Evolutionary conservation across 2,113 vertebrate species (phyloP).

Genomic region (Ochotona princeps): DNA sequence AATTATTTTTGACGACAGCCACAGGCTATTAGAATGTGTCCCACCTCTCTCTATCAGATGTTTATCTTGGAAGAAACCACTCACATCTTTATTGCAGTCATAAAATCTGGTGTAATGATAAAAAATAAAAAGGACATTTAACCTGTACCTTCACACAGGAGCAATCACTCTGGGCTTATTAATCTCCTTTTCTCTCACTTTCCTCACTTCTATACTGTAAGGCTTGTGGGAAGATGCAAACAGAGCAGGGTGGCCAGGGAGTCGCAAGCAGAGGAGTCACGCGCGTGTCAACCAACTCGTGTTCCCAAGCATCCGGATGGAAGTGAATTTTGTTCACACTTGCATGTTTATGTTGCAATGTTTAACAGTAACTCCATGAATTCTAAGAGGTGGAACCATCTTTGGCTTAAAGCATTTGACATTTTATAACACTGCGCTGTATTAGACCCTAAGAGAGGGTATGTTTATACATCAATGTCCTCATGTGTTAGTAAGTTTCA

Average conservation of each 20-base stretch:
- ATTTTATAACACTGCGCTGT: not conserved
- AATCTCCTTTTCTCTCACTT: constrained; percentile 57
- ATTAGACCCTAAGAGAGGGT: constrained; percentile 5
- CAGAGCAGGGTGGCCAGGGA: not conserved
- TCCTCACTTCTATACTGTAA: constrained; percentile 54
- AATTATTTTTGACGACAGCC: constrained; percentile 87
- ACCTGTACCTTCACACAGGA: constrained; percentile 66
- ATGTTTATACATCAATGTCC: not conserved
- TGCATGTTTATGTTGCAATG: not conserved
- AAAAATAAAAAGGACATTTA: constrained; percentile 84
- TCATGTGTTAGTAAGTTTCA: not conserved
- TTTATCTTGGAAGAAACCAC: constrained; percentile 89
- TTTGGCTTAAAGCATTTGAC: constrained; percentile 28
- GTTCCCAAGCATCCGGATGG: constrained; percentile 71
- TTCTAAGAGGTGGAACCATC: not conserved
- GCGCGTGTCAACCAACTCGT: constrained; percentile 7
- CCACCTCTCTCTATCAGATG: constrained; percentile 84
- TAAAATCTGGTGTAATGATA: constrained; percentile 87
- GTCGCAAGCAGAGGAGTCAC: not conserved
- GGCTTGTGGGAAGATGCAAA: constrained; percentile 41
- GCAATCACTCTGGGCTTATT: constrained; percentile 47
- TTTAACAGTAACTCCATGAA: constrained; percentile 21
- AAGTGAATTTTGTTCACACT: constrained; percentile 40
- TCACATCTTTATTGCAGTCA: constrained; percentile 88
- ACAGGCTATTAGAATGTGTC: constrained; percentile 85